A percentile compares a stretch with the other conserved stretches of the same genome.
phyloP scores from a whole-genome alignment of 2,113 vertebrate species.

The Etia nguti region DNA sequence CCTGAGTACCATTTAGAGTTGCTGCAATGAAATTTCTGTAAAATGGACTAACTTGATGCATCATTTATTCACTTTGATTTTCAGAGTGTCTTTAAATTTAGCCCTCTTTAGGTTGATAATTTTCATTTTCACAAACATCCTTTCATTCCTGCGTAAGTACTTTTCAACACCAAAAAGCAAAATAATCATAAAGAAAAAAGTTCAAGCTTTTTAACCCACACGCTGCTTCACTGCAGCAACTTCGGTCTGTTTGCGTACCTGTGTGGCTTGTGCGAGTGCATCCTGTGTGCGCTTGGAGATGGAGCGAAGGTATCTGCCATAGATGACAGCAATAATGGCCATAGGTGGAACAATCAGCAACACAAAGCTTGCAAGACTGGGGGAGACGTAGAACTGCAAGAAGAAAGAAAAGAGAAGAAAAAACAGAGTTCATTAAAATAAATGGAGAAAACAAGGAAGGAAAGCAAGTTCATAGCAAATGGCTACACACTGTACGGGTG shows the following conservation, averaged over 20 bases:
- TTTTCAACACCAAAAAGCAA: neutral
- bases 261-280: constrained; percentile 87
- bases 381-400: constrained; percentile 88
- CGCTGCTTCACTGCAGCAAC: too few relatives aligned
- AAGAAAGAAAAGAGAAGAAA: neutral
- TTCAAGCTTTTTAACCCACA: neutral
- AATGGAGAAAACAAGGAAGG: too few relatives aligned
- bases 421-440: too few relatives aligned
- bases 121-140: too few relatives aligned
- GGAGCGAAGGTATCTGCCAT: constrained; percentile 85
- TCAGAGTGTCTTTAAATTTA: too few relatives aligned
- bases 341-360: constrained; percentile 87
- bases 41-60: too few relatives aligned
- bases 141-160: neutral
- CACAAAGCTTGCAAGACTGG: constrained; percentile 86
- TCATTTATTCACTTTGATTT: too few relatives aligned
- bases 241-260: constrained; percentile 65
- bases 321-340: constrained; percentile 80
- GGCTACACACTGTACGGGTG: too few relatives aligned
- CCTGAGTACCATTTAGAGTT: too few relatives aligned
- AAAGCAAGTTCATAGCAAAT: neutral
- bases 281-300: constrained; percentile 89
- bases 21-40: too few relatives aligned
- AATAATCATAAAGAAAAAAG: neutral
- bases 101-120: too few relatives aligned